These are phyloP conservation scores for Poecilia velifera DNA, from an alignment of 2,797 vertebrate species.

Conservation along the genomic window DNA sequence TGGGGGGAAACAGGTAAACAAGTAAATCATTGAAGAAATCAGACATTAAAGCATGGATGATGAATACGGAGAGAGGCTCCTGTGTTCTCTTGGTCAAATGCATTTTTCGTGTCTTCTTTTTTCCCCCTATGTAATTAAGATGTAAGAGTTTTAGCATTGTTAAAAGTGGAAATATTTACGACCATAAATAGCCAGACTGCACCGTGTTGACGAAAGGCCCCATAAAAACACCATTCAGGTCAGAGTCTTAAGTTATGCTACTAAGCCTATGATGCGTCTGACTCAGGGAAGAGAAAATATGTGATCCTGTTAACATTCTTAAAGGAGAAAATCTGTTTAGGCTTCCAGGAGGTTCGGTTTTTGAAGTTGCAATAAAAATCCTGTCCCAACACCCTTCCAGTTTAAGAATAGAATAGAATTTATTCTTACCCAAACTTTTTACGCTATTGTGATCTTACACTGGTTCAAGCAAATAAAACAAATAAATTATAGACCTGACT, in stretches of 20 bases:
- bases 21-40: conserved; percentile 38
- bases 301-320: neutral
- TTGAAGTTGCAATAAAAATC: neutral
- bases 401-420: neutral
- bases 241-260: neutral
- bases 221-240: neutral
- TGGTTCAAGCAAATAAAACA: neutral
- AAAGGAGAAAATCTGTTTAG: neutral
- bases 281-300: neutral
- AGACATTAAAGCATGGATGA: conserved; percentile 51
- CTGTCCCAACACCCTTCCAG: neutral
- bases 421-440: neutral
- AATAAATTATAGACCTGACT: neutral
- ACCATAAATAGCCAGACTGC: neutral
- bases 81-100: neutral
- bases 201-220: neutral
- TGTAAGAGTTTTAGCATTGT: neutral
- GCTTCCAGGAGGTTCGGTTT: neutral
- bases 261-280: neutral
- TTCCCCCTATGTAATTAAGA: neutral
- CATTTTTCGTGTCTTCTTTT: neutral
- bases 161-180: neutral
- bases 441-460: neutral
- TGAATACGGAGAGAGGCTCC: conserved; percentile 8
- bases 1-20: conserved; percentile 32